These are phyloP conservation scores for Bucorvus abyssinicus DNA, from an alignment of 2,797 vertebrate species.

Conservation along the genomic window DNA sequence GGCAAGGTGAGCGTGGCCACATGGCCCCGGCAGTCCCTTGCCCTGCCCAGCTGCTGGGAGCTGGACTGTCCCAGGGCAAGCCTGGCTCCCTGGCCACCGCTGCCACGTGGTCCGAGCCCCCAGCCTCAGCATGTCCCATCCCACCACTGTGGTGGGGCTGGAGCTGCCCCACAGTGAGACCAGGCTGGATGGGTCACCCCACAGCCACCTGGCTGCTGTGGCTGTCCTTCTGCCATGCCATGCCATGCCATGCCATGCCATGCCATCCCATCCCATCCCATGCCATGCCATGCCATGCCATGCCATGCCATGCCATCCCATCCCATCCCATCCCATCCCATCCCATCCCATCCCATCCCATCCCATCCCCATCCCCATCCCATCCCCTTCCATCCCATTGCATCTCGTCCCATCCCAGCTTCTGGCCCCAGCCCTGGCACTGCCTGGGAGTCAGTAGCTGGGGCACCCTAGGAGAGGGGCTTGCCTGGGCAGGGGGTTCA, in stretches of 20 bases:
- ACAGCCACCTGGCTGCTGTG: rapidly evolving
- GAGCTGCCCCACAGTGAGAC: neutral
- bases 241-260: too few species aligned
- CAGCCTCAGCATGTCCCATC: neutral
- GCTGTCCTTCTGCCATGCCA: neutral
- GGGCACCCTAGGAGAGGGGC: too few species aligned
- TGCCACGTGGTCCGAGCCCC: too few species aligned
- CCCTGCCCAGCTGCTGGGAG: rapidly evolving
- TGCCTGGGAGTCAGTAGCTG: rapidly evolving
- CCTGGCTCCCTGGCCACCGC: rapidly evolving
- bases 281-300: too few species aligned
- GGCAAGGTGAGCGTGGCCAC: conserved; percentile 1
- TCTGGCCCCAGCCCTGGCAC: neutral
- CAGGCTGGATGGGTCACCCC: neutral
- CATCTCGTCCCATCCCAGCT: neutral
- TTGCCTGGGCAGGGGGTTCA: neutral
- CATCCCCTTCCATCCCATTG: rapidly evolving
- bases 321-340: neutral
- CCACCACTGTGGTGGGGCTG: neutral
- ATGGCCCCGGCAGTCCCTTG: rapidly evolving
- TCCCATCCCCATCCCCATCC: neutral
- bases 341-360: neutral
- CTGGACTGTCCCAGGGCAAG: neutral
- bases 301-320: too few species aligned
- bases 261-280: too few species aligned